phyloP scores from a whole-genome alignment of 2,797 vertebrate species.

The Gymnodraco acuticeps region DNA sequence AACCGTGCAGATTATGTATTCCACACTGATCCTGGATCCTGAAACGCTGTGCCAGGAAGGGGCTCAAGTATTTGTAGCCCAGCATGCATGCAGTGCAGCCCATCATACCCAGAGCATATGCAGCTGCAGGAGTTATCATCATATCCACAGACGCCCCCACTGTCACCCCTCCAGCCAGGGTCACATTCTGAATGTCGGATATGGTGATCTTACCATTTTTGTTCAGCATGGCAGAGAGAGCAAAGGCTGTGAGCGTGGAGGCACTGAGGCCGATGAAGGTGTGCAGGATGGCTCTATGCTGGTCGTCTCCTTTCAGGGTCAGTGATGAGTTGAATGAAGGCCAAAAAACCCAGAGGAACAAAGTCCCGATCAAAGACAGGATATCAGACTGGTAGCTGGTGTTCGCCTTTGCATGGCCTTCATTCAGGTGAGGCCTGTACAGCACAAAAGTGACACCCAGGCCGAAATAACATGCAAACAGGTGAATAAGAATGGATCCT shows the following conservation, averaged over 20 bases:
- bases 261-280: slow-evolving; percentile 88
- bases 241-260: slow-evolving; percentile 84
- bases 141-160: slow-evolving; percentile 87
- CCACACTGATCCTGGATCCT: slow-evolving; percentile 88
- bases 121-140: slow-evolving; percentile 83
- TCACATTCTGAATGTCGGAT: slow-evolving; percentile 89
- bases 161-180: slow-evolving; percentile 89
- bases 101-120: slow-evolving; percentile 84
- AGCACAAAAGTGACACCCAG: slow-evolving; percentile 86
- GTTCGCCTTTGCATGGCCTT: slow-evolving; percentile 81
- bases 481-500: slow-evolving; percentile 88
- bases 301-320: slow-evolving; percentile 83
- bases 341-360: slow-evolving; percentile 94
- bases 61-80: slow-evolving; percentile 88
- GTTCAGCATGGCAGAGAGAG: slow-evolving; percentile 85
- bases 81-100: slow-evolving; percentile 85
- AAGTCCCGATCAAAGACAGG: slow-evolving; percentile 84
- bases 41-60: slow-evolving; percentile 77
- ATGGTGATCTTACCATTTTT: slow-evolving; percentile 86
- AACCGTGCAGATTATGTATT: slow-evolving; percentile 90
- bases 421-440: slow-evolving; percentile 74
- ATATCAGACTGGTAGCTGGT: slow-evolving; percentile 86
- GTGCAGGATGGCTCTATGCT: slow-evolving; percentile 89
- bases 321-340: slow-evolving; percentile 89
- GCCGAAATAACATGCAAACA: slow-evolving; percentile 92